Percentiles rank a stretch among this genome's conserved stretches.
Conservation (phyloP, 2,797 vertebrate species). For the Microchirus variegatus region DNA sequence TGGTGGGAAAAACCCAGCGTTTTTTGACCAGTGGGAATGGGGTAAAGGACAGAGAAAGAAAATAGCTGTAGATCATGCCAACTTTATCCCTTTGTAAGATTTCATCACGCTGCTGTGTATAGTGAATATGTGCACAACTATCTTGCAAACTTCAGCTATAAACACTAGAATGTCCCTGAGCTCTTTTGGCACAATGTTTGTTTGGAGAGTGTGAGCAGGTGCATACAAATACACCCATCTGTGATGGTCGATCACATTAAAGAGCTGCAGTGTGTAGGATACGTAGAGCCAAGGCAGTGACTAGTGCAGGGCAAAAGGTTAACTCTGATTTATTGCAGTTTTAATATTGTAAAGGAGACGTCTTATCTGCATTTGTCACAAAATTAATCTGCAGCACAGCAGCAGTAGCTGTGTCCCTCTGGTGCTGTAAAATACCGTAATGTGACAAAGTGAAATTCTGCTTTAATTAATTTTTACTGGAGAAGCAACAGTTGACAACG, state of each 20-base stretch:
- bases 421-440: background rate
- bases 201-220: slow-evolving; percentile 25
- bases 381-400: background rate
- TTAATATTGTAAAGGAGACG: background rate
- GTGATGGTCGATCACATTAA: slow-evolving; percentile 5
- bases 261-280: background rate
- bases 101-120: slow-evolving; percentile 68
- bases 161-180: slow-evolving; percentile 44
- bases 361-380: slow-evolving; percentile 3
- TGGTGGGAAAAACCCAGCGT: background rate
- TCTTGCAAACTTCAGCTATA: slow-evolving; percentile 50
- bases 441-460: background rate
- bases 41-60: no score
- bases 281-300: slow-evolving; percentile 2
- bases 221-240: slow-evolving; percentile 6
- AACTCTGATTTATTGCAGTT: background rate
- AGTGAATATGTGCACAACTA: slow-evolving; percentile 55
- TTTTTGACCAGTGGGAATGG: no score
- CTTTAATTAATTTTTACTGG: slow-evolving; percentile 8
- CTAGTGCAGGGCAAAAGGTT: slow-evolving; percentile 6
- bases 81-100: slow-evolving; percentile 57
- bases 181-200: slow-evolving; percentile 47
- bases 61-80: slow-evolving; percentile 31
- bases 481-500: background rate
- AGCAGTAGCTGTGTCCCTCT: background rate